Evolutionary conservation across 2,797 vertebrate species (phyloP).

Genomic region (Notoglanidium macrostoma): DNA sequence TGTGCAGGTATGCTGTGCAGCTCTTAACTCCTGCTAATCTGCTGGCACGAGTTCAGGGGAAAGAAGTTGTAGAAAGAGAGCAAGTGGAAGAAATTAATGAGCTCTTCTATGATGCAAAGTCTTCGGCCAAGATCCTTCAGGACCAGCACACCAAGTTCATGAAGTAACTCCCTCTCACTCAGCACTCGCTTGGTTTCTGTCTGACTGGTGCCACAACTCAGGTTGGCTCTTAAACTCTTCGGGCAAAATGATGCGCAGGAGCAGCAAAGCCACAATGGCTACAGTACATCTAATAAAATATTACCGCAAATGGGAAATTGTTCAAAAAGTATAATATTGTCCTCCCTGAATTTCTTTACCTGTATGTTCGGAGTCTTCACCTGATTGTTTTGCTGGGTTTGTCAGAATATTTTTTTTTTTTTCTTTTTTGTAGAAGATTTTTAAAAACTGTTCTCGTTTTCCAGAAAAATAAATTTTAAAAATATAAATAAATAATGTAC

Average conservation of each 20-base stretch:
- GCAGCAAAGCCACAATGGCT: background rate
- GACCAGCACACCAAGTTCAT: slow-evolving; percentile 98
- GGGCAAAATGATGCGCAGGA: background rate
- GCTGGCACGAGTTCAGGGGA: slow-evolving; percentile 93
- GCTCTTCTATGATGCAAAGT: slow-evolving; percentile 98
- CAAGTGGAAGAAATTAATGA: slow-evolving; percentile 98
- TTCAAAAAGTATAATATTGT: background rate
- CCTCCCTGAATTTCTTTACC: background rate
- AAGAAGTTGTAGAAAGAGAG: slow-evolving; percentile 92
- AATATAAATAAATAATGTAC: slow-evolving; percentile 15
- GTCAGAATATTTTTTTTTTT: background rate
- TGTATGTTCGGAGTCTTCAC: background rate
- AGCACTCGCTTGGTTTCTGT: background rate
- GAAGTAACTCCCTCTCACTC: slow-evolving; percentile 77
- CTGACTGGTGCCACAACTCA: background rate
- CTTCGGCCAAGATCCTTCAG: slow-evolving; percentile 96
- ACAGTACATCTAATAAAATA: background rate
- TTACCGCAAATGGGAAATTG: background rate
- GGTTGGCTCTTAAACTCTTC: background rate
- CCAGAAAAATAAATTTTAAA: slow-evolving; percentile 1
- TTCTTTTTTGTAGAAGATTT: background rate
- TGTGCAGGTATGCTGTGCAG: slow-evolving; percentile 89
- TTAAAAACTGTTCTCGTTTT: slow-evolving; percentile 18
- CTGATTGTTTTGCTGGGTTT: background rate
- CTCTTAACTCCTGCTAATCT: slow-evolving; percentile 93